Percentiles rank a stretch among this genome's conserved stretches.
These are phyloP conservation scores for Pentamera pediparva DNA, from an alignment of 53 echinoderm and acorn worm genomes.

Conservation along the genomic window DNA sequence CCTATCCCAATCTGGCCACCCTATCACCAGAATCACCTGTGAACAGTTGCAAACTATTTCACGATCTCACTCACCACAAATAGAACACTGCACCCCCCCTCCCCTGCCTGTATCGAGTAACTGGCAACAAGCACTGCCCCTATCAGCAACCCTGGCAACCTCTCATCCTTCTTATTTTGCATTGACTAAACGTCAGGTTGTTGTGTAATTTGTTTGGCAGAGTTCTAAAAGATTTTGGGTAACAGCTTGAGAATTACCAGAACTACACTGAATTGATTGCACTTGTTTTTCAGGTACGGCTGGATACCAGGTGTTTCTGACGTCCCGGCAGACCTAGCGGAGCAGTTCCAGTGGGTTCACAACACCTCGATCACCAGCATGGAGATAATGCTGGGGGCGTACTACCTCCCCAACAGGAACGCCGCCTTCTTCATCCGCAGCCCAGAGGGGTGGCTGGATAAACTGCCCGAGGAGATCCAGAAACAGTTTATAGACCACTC, in stretches of 20 bases:
- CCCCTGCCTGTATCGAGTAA: too few species aligned
- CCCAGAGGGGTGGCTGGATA: constrained; percentile 39
- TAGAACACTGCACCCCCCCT: too few species aligned
- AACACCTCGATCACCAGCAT: constrained; percentile 84
- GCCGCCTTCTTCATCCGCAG: constrained; percentile 73
- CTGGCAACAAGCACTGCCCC: too few species aligned
- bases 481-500: constrained; percentile 59
- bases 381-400: constrained; percentile 80
- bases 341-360: constrained; percentile 74
- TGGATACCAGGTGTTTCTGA: constrained; percentile 74
- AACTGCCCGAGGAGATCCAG: constrained; percentile 42
- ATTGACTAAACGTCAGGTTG: too few species aligned
- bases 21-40: too few species aligned
- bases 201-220: too few species aligned
- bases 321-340: constrained; percentile 62
- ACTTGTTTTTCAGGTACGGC: constrained; percentile 57
- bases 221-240: too few species aligned
- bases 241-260: background rate
- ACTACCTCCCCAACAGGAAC: constrained; percentile 58
- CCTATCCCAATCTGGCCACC: too few species aligned
- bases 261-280: background rate
- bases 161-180: too few species aligned
- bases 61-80: too few species aligned
- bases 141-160: too few species aligned
- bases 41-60: too few species aligned